Evolutionary conservation across 2,888 invertebrate species (phyloP).

Genomic region (Drosophila nigricruria): DNA sequence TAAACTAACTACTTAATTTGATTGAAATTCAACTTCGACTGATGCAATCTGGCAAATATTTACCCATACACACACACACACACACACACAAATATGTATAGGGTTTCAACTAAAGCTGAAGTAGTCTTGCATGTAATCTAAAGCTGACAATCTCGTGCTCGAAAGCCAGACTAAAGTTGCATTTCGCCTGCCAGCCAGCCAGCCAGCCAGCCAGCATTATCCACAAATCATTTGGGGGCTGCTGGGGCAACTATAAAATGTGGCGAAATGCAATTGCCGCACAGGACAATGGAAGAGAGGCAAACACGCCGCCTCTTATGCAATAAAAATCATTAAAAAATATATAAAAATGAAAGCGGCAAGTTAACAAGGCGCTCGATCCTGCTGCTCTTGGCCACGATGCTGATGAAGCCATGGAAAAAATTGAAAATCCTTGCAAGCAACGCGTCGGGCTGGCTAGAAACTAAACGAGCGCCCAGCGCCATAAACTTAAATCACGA

Average conservation of each 20-base stretch:
- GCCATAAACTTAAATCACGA: slow-evolving; percentile 84
- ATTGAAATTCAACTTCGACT: slow-evolving; percentile 21
- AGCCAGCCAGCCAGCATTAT: slow-evolving; percentile 19
- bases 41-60: slow-evolving; percentile 1
- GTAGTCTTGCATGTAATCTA: neutral
- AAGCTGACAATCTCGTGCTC: slow-evolving; percentile 5
- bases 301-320: slow-evolving; percentile 65
- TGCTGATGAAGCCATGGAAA: slow-evolving; percentile 61
- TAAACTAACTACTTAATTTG: slow-evolving; percentile 10
- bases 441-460: slow-evolving; percentile 57
- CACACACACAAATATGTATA: neutral
- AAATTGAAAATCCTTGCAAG: slow-evolving; percentile 49
- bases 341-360: slow-evolving; percentile 76
- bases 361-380: slow-evolving; percentile 67
- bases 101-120: neutral
- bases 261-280: slow-evolving; percentile 80
- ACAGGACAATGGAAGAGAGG: slow-evolving; percentile 52
- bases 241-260: slow-evolving; percentile 67
- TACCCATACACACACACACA: neutral
- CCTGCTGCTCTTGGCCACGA: slow-evolving; percentile 10
- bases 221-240: slow-evolving; percentile 51
- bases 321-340: slow-evolving; percentile 81
- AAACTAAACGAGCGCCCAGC: slow-evolving; percentile 77
- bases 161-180: slow-evolving; percentile 15
- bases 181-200: neutral